A percentile compares a stretch with the other conserved stretches of the same genome.
Conservation (phyloP, 2,888 invertebrate species). For the Toxonevra muliebris region DNA sequence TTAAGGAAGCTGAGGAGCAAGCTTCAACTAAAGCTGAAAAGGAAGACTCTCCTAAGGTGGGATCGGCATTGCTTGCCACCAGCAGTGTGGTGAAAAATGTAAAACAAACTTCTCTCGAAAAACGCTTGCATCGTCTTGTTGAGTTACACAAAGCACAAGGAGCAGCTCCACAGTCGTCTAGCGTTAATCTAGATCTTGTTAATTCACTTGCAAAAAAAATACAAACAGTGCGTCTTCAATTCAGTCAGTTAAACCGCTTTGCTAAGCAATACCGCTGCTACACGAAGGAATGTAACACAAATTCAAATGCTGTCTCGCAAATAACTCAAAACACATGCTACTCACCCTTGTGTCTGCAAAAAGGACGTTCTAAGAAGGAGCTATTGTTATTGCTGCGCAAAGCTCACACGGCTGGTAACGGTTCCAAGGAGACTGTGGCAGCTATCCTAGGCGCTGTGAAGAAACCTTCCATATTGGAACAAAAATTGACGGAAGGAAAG, state of each 20-base stretch:
- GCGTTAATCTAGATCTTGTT: constrained; percentile 68
- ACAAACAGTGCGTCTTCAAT: constrained; percentile 74
- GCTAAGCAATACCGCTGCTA: constrained; percentile 80
- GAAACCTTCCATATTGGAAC: constrained; percentile 76
- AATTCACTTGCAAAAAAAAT: constrained; percentile 74
- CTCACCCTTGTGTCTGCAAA: constrained; percentile 82
- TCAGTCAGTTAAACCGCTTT: constrained; percentile 74
- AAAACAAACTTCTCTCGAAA: constrained; percentile 57
- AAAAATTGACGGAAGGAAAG: constrained; percentile 72
- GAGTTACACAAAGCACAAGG: constrained; percentile 49
- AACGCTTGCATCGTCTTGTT: constrained; percentile 55
- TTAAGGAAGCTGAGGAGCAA: constrained; percentile 75
- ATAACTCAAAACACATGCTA: constrained; percentile 73
- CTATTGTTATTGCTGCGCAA: constrained; percentile 71
- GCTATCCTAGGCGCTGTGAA: constrained; percentile 67
- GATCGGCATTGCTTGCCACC: constrained; percentile 62
- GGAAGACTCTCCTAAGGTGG: constrained; percentile 35
- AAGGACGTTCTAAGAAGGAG: constrained; percentile 76
- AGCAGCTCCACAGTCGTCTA: constrained; percentile 38
- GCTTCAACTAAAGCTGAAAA: constrained; percentile 50
- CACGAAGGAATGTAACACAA: constrained; percentile 73
- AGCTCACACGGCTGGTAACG: constrained; percentile 69
- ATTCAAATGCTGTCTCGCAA: constrained; percentile 68
- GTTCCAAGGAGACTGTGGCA: constrained; percentile 63
- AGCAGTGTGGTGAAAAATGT: constrained; percentile 68